These are phyloP conservation scores for Polyploca ridens DNA, from an alignment of 2,888 invertebrate genomes.

Conservation along the genomic window DNA sequence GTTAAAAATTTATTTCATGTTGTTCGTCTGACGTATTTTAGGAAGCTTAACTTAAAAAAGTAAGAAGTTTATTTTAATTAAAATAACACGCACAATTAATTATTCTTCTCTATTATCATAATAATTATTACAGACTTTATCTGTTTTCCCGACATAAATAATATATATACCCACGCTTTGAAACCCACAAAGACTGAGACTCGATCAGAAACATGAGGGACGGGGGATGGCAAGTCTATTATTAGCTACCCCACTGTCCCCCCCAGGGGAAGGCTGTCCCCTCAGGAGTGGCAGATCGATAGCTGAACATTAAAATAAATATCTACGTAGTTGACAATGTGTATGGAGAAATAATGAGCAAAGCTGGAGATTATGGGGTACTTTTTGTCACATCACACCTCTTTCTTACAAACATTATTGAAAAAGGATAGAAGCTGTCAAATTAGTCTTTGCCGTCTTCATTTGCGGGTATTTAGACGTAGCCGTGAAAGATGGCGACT, in stretches of 20 bases:
- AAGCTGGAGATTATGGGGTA: too few relatives aligned
- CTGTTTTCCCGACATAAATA: neutral
- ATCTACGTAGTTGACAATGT: neutral
- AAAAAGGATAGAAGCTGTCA: too few relatives aligned
- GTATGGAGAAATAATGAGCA: neutral
- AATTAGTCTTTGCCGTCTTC: too few relatives aligned
- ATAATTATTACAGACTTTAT: neutral
- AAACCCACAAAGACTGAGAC: neutral
- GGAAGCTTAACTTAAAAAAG: too few relatives aligned
- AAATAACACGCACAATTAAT: neutral
- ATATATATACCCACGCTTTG: neutral
- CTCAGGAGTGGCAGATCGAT: neutral
- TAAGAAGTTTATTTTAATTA: neutral
- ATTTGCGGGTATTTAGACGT: too few relatives aligned
- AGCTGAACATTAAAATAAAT: conserved; percentile 4
- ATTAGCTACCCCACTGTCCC: conserved; percentile 2
- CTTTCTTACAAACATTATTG: too few relatives aligned
- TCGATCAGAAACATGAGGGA: neutral
- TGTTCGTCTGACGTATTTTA: too few relatives aligned
- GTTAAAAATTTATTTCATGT: too few relatives aligned
- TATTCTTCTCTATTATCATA: too few relatives aligned
- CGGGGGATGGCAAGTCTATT: conserved; percentile 10
- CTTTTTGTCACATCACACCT: too few relatives aligned
- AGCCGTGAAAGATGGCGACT: too few relatives aligned
- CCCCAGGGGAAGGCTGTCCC: neutral